A percentile compares a stretch with the other conserved stretches of the same genome.
phyloP scores from a whole-genome alignment of 2,113 vertebrate species.

The Mastomys natalensis region DNA sequence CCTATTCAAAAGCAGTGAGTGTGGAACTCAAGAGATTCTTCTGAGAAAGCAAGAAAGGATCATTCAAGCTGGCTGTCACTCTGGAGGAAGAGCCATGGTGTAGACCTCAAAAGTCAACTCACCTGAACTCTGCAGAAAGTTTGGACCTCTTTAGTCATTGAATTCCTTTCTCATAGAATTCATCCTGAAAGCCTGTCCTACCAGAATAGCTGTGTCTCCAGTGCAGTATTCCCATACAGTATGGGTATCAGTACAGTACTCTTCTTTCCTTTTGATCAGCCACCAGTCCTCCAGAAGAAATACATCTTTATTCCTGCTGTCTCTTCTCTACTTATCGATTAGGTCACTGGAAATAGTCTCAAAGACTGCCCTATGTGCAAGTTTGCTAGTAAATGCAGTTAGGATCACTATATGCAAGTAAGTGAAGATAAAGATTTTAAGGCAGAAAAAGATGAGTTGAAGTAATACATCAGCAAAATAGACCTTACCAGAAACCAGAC shows the following conservation, averaged over 20 bases:
- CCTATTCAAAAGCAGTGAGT: conserved; percentile 5
- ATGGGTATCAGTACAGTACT: not conserved
- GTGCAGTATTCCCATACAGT: not conserved
- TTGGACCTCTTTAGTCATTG: not conserved
- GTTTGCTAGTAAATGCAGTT: not conserved
- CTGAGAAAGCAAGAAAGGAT: not conserved
- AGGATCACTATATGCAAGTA: not conserved
- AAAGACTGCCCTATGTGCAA: not conserved
- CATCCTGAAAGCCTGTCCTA: not conserved
- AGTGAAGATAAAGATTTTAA: not conserved
- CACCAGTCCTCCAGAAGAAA: not conserved
- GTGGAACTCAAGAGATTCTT: not conserved
- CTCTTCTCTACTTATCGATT: not conserved
- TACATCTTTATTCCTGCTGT: not conserved
- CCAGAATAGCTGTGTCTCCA: not conserved
- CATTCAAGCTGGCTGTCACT: not conserved
- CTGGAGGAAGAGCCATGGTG: not conserved
- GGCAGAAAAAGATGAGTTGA: not conserved
- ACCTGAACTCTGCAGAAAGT: not conserved
- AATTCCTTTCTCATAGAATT: not conserved
- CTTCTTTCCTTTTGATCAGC: not conserved
- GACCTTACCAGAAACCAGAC: not conserved
- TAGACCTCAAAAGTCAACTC: not conserved
- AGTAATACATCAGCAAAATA: fast-evolving
- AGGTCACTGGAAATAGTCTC: not conserved